Evolutionary conservation across 2,888 invertebrate genomes (phyloP), one percentile per base, ranked within the genome.

Genomic region (Ormyrus nitidulus): DNA sequence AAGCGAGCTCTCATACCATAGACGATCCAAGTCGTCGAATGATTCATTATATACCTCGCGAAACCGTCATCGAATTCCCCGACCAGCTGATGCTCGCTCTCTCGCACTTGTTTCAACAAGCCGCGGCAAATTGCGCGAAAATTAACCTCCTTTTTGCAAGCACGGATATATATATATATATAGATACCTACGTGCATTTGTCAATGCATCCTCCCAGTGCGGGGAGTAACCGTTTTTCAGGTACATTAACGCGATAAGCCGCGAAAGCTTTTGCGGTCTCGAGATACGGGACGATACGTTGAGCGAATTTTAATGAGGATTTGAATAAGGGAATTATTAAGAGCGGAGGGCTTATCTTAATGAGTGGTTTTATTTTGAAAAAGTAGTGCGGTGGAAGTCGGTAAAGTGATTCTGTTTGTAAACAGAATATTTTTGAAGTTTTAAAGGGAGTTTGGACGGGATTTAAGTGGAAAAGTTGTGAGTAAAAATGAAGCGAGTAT

Each of bases 91-190:
- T 54, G 59, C n/a, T 48, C 11, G 19, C 19, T 19, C 19, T 19
- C 19, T 13, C 53, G 53, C 48, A 77, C 46, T 71, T 66, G 65
- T 58, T 72, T 10, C 51, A 65, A 77, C 53, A 59, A 58, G 19
- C 58, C 19, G 1, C n/a, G 56, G 19, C 51, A 65, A 71, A 58
- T 61, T 66, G 72, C 59, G 46, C 46, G 78, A 72, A 71, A 64
- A 72, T 72, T 77, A 77, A 77, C 64, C 64, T 77, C 64, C 53
- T 64, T 70, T 76, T 10, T 11, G 1, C 19, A 34, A 19, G 68
- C 59, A 6, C 54, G 51, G n/a, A 11, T 70, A 46, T 13, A n/a
- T 49, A n/a, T 49, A 1, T 19, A 19, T 19, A 19, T n/a, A n/a
- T n/a, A n/a, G n/a, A n/a, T 19, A 19, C 1, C 19, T 19, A 19